Conservation (phyloP, 2,113 vertebrate species). For the Boulengeromyrus knoepffleri region DNA sequence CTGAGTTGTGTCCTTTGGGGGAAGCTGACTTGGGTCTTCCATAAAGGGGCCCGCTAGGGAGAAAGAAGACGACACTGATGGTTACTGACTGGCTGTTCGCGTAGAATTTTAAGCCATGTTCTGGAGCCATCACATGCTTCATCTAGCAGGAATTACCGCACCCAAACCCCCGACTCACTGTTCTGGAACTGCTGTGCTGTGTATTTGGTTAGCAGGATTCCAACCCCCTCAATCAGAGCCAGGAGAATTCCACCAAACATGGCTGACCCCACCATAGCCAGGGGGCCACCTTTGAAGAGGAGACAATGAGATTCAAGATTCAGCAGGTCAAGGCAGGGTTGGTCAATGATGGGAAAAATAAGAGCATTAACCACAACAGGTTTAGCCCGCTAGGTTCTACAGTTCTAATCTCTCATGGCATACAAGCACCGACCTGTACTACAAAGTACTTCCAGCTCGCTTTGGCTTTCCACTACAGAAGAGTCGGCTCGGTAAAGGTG, state of each 20-base stretch:
- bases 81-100: not conserved
- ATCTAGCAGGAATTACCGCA: not conserved
- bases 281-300: conserved; percentile 67
- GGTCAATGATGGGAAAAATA: not conserved
- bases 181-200: conserved; percentile 83
- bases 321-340: not conserved
- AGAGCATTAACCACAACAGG: not conserved
- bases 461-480: not conserved
- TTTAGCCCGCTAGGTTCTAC: not conserved
- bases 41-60: conserved; percentile 62
- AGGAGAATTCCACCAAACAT: conserved; percentile 83
- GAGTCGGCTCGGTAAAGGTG: not conserved
- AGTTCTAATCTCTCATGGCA: not conserved
- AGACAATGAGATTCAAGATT: not conserved
- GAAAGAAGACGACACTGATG: not conserved
- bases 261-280: conserved; percentile 82
- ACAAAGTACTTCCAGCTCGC: not conserved
- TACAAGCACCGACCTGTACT: not conserved
- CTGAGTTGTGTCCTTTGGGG: conserved; percentile 58
- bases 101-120: not conserved
- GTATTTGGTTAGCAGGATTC: conserved; percentile 79
- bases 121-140: not conserved
- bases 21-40: conserved; percentile 73
- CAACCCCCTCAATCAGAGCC: conserved; percentile 78
- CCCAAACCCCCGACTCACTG: conserved; percentile 56